These are phyloP conservation scores for Dallia pectoralis DNA, from an alignment of 2,797 vertebrate species.

Conservation along the genomic window DNA sequence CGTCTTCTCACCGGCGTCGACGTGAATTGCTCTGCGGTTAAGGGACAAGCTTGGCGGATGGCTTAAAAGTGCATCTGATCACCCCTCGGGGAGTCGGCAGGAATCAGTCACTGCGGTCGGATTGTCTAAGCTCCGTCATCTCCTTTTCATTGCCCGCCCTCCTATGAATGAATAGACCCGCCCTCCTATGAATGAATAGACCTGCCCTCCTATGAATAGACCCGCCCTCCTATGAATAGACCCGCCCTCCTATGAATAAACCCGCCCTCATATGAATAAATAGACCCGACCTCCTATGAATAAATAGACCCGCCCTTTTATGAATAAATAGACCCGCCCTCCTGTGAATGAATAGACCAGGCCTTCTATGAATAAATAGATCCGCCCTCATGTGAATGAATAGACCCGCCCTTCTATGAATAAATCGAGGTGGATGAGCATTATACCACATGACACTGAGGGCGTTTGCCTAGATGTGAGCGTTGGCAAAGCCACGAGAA, in stretches of 20 bases:
- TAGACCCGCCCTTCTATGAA: too few relatives aligned
- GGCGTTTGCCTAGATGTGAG: background rate
- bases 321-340: constrained; percentile 29
- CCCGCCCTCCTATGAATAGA: constrained; percentile 7
- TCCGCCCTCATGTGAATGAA: constrained; percentile 27
- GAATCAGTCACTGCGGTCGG: constrained; percentile 58
- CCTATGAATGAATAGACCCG: constrained; percentile 35
- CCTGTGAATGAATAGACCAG: constrained; percentile 35
- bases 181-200: constrained; percentile 33
- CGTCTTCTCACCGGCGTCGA: constrained; percentile 53
- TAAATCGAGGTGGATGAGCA: constrained; percentile 32
- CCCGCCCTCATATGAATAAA: constrained; percentile 26
- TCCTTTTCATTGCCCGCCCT: constrained; percentile 34
- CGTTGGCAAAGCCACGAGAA: background rate
- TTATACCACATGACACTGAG: constrained; percentile 29
- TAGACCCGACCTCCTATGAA: constrained; percentile 15
- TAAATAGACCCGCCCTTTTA: constrained; percentile 30
- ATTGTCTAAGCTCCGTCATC: constrained; percentile 39
- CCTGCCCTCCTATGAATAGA: too few relatives aligned
- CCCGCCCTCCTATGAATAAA: too few relatives aligned
- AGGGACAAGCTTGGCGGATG: constrained; percentile 61
- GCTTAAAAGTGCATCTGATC: constrained; percentile 67
- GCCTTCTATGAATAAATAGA: too few relatives aligned
- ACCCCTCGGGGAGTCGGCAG: constrained; percentile 56
- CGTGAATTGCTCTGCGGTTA: constrained; percentile 64